A percentile compares a stretch with the other conserved stretches of the same genome.
These are phyloP conservation scores for Augiades crinisus DNA, from an alignment of 2,888 invertebrate species.

Conservation along the genomic window DNA sequence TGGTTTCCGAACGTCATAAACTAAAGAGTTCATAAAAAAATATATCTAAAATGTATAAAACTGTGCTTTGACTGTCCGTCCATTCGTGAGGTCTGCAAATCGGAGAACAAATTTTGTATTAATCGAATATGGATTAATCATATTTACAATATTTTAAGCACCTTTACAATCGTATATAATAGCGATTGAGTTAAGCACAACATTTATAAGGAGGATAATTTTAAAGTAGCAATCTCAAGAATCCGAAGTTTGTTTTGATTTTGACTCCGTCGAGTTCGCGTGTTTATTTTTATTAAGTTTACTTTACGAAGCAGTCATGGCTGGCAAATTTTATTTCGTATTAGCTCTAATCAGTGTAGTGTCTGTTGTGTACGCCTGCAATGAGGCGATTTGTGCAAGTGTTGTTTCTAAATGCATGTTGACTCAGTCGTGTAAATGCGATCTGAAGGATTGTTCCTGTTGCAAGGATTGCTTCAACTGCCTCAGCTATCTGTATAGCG, in stretches of 20 bases:
- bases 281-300: not conserved
- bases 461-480: conserved; percentile 97
- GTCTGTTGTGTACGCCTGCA: conserved; percentile 83
- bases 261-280: not conserved
- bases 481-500: conserved; percentile 92
- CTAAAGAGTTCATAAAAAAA: too few species aligned
- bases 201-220: too few species aligned
- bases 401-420: conserved; percentile 98
- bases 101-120: too few species aligned
- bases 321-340: conserved; percentile 56
- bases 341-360: conserved; percentile 57
- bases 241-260: not conserved
- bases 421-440: conserved; percentile 97
- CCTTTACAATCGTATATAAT: too few species aligned
- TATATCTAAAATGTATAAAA: too few species aligned
- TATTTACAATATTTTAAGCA: too few species aligned
- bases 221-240: too few species aligned
- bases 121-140: too few species aligned
- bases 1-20: too few species aligned
- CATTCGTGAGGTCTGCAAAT: too few species aligned
- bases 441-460: conserved; percentile 95
- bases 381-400: conserved; percentile 97
- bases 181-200: too few species aligned
- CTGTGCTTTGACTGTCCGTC: too few species aligned
- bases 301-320: conserved; percentile 47